phyloP scores from a whole-genome alignment of 2,797 vertebrate species.

The Sebastes wilsoni region DNA sequence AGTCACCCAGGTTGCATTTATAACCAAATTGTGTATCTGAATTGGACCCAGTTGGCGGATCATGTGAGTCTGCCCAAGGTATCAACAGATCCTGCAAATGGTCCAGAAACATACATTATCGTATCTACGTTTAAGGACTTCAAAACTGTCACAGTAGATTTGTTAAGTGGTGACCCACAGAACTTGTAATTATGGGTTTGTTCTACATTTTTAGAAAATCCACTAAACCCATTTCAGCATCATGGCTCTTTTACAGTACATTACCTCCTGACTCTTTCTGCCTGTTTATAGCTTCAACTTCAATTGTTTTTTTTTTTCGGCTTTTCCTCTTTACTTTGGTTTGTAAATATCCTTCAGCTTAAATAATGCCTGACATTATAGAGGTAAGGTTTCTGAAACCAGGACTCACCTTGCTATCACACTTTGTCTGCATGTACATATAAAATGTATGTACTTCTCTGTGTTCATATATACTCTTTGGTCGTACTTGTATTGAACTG shows the following conservation, averaged over 20 bases:
- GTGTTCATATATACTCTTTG: not conserved
- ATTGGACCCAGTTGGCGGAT: not conserved
- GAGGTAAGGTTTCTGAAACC: not conserved
- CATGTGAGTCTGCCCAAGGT: not conserved
- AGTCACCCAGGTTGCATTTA: too few relatives aligned
- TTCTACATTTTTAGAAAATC: conserved; percentile 1
- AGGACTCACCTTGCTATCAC: not conserved
- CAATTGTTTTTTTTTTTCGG: not conserved
- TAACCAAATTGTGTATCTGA: not conserved
- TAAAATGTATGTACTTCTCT: not conserved
- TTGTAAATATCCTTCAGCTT: not conserved
- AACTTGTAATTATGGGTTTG: not conserved
- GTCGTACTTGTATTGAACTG: not conserved
- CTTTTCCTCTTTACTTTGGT: not conserved
- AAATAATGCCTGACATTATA: not conserved
- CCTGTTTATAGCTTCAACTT: not conserved
- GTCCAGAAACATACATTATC: not conserved
- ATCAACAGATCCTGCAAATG: not conserved
- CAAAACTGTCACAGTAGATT: not conserved
- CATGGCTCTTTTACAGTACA: not conserved
- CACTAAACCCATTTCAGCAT: not conserved
- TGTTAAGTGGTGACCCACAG: not conserved
- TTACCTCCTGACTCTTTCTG: not conserved
- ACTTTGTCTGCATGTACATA: not conserved
- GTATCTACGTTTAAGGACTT: not conserved